These are phyloP conservation scores for Diacarnus erythraeanus DNA, from an alignment of 37 sponge, comb jelly and placozoan species.

Conservation along the genomic window DNA sequence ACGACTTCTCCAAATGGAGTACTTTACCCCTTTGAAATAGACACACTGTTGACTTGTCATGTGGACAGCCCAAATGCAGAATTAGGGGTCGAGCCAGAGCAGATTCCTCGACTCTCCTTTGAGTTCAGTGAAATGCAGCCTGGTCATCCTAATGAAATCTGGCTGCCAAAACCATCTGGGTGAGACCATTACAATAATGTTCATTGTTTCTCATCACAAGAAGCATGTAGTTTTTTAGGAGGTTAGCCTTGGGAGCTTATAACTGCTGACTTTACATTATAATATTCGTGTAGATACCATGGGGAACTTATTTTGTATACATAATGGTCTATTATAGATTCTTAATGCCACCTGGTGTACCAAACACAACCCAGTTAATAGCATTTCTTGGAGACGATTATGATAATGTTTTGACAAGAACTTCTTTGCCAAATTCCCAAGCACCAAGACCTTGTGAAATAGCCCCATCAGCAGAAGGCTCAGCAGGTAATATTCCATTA, in stretches of 20 bases:
- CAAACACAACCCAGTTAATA: not conserved
- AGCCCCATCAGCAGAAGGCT: not conserved
- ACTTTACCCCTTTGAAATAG: slow-evolving; percentile 12
- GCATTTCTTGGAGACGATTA: slow-evolving; percentile 3
- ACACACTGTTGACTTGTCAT: slow-evolving; percentile 1
- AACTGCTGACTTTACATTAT: not conserved
- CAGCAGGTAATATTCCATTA: slow-evolving; percentile 11
- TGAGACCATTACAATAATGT: not conserved
- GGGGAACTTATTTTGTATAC: not conserved
- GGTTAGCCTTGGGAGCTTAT: not conserved
- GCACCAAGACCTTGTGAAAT: slow-evolving; percentile 2
- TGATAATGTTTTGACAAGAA: not conserved
- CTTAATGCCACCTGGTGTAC: not conserved
- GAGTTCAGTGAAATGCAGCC: not conserved
- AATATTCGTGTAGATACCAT: not conserved
- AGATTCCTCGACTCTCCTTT: not conserved
- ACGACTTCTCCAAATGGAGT: not conserved
- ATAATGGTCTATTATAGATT: too few species aligned
- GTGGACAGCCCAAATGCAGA: not conserved
- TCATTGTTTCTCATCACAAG: not conserved
- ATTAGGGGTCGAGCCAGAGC: not conserved
- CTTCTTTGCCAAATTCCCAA: not conserved
- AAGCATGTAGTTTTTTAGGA: too few species aligned
- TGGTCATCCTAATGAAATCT: not conserved
- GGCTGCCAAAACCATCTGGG: not conserved